Base-by-base conservation (phyloP, 1,140 invertebrate genomes). In the Trachymyrmex septentrionalis region DNA sequence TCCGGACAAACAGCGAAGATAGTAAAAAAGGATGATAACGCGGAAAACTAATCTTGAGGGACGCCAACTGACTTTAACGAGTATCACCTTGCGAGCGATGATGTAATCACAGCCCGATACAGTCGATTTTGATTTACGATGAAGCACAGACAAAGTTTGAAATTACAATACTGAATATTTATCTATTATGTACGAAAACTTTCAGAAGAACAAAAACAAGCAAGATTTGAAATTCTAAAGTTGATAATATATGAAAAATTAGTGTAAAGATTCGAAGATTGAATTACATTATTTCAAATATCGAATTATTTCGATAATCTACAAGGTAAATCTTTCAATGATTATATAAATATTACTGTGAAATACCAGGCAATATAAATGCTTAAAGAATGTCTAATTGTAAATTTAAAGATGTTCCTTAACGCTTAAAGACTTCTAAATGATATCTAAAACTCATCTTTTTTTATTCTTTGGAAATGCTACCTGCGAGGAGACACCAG, bases 401-500 rank as follows among this genome's bases (percentile, higher is more conserved):
- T 21, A 67, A 3, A n/a, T 48, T 34, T 3, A 16, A 69, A 44
- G 57, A 64, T 30, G 48, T 63, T 4, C 14, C 44, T 2, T 44
- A 75, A n/a, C 0, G 1, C 24, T 61, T 30, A 12, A 50, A 53
- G 14, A 19, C n/a, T 69, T 2, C 5, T 21, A 67, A 21, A 80
- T 10, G 1, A 48, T 9, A 1, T 75, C 10, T 59, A 75, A 57
- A 21, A 64, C 12, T 27, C n/a, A 21, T 61, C 14, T 19, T 14
- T 63, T 27, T 64, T 3, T 67, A n/a, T 6, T 12, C 1, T 63
- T 50, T 50, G 7, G 3, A 24, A 84, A 61, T 7, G 24, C 34
- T 84, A 84, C 80, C 80, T 84, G 69, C 55, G 19, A 61, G n/a
- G 3, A 48, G 14, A 48, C 27, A 82, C 48, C 55, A 84, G 24